phyloP scores from a whole-genome alignment of 2,888 invertebrate species.

The Clanis bilineata region DNA sequence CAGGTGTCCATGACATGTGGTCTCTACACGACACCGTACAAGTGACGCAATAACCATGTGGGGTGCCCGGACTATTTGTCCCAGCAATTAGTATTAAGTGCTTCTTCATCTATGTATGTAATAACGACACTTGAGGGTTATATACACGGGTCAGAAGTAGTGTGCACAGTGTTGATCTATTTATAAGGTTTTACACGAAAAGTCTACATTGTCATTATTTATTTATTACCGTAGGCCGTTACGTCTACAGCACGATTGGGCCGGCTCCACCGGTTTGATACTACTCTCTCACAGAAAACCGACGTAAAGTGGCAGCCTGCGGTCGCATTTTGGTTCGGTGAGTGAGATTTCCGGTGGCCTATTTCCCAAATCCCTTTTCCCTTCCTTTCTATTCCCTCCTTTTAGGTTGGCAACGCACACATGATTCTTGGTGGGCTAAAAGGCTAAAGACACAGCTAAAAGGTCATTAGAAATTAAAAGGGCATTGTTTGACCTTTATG shows the following conservation, averaged over 20 bases:
- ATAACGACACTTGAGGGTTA: neutral
- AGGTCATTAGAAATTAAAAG: neutral
- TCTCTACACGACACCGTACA: constrained; percentile 15
- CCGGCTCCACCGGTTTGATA: no score
- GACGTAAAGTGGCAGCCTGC: no score
- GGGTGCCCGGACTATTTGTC: constrained; percentile 27
- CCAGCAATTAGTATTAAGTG: constrained; percentile 23
- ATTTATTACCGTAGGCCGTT: neutral
- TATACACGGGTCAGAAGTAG: no score
- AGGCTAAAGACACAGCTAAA: no score
- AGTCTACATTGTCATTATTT: neutral
- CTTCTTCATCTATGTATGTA: neutral
- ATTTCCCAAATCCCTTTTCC: no score
- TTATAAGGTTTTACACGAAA: neutral
- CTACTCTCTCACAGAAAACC: no score
- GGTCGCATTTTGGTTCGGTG: no score
- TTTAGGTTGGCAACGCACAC: no score
- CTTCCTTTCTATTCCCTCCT: no score
- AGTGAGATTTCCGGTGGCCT: no score
- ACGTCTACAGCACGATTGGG: no score
- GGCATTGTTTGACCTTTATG: neutral
- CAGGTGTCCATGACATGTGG: constrained; percentile 16
- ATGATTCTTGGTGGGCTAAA: no score
- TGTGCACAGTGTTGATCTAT: neutral
- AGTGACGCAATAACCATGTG: constrained; percentile 28